Percentiles rank a stretch among this genome's conserved stretches.
Evolutionary conservation across 2,888 invertebrate species (phyloP).

Genomic region (Drosophila austrosaltans): DNA sequence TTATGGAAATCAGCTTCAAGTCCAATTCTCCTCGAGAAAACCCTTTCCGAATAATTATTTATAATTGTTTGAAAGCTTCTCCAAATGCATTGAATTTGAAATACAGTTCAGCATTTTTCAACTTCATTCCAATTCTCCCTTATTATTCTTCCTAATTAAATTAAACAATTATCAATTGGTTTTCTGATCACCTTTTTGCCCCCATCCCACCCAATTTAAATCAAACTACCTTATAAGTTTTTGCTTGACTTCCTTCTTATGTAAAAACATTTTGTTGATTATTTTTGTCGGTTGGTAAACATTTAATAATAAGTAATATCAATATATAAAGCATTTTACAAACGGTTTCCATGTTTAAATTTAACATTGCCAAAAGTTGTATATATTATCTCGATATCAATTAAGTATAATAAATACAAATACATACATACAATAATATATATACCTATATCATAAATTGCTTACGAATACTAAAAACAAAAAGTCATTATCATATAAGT

Average conservation of each 20-base stretch:
- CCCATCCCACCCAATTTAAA: background rate
- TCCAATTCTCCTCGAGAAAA: too few species aligned
- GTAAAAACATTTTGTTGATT: slow-evolving; percentile 18
- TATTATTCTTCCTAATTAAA: too few species aligned
- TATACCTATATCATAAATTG: slow-evolving; percentile 42
- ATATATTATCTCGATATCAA: slow-evolving; percentile 22
- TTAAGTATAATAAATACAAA: slow-evolving; percentile 31
- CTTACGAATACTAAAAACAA: slow-evolving; percentile 42
- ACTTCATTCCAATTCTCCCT: too few species aligned
- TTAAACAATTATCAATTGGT: too few species aligned
- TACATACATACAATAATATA: slow-evolving; percentile 21
- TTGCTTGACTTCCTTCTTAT: too few species aligned
- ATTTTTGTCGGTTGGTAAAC: slow-evolving; percentile 59
- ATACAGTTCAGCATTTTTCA: too few species aligned
- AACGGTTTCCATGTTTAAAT: slow-evolving; percentile 61
- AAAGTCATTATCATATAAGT: slow-evolving; percentile 43
- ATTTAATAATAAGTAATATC: slow-evolving; percentile 68
- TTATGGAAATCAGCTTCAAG: too few species aligned
- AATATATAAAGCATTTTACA: slow-evolving; percentile 77
- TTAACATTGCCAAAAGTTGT: slow-evolving; percentile 63
- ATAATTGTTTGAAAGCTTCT: too few species aligned
- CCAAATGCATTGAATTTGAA: too few species aligned
- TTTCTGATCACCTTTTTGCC: background rate
- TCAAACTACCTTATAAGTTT: background rate
- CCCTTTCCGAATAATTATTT: too few species aligned